phyloP scores from a whole-genome alignment of 2,797 vertebrate genomes.

The Melanotaenia nigrans region DNA sequence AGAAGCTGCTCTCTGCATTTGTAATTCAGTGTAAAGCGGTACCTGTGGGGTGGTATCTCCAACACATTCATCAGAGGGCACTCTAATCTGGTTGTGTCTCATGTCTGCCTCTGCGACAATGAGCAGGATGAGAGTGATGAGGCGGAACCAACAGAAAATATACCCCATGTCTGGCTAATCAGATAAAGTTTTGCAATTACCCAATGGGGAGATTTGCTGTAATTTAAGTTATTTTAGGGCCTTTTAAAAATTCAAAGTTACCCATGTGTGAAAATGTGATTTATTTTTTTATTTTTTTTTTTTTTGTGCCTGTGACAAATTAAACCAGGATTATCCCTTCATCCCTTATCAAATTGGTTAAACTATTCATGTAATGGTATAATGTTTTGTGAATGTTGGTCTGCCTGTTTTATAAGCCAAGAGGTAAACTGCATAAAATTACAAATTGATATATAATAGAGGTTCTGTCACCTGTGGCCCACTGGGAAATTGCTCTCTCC shows the following conservation, averaged over 20 bases:
- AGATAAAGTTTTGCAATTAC: constrained; percentile 64
- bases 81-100: constrained; percentile 54
- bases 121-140: constrained; percentile 60
- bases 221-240: constrained; percentile 39
- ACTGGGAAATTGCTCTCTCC: constrained; percentile 42
- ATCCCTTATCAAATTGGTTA: constrained; percentile 5
- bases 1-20: constrained; percentile 61
- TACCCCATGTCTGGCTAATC: constrained; percentile 46
- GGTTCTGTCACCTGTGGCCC: constrained; percentile 35
- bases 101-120: constrained; percentile 40
- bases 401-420: constrained; percentile 19
- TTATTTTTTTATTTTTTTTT: constrained; percentile 4
- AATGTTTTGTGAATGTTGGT: constrained; percentile 1
- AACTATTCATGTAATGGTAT: constrained; percentile 5
- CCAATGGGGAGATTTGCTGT: constrained; percentile 42
- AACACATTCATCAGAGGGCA: constrained; percentile 61
- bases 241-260: constrained; percentile 35
- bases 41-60: constrained; percentile 58
- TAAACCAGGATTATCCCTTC: constrained; percentile 15
- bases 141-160: constrained; percentile 56
- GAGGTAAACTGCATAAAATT: constrained; percentile 42
- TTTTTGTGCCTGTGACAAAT: constrained; percentile 13
- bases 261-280: constrained; percentile 23
- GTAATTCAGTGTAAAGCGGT: constrained; percentile 64
- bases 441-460: constrained; percentile 47